These are phyloP conservation scores for Opisthocomus hoazin DNA, from an alignment of 2,113 vertebrate species.

Conservation along the genomic window DNA sequence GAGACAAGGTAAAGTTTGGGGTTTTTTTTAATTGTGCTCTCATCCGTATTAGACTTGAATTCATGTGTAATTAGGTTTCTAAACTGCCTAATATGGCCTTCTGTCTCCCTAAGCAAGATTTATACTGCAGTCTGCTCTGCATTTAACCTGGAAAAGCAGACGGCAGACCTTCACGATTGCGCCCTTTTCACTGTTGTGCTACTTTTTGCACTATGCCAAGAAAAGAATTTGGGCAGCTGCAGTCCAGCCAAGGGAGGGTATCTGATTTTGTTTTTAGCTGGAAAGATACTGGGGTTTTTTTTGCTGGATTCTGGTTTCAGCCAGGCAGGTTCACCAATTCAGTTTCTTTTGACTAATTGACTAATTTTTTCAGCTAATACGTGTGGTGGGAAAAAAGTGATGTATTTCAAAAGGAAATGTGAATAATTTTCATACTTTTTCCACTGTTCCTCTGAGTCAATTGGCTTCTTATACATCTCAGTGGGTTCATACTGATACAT, in stretches of 20 bases:
- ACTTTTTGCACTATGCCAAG: not conserved
- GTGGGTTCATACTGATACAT: not conserved
- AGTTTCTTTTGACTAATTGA: not conserved
- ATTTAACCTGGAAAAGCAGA: not conserved
- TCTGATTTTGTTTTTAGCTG: not conserved
- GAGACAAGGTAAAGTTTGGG: not conserved
- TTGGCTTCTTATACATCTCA: not conserved
- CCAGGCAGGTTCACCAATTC: not conserved
- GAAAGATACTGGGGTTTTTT: not conserved
- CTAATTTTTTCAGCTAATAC: not conserved
- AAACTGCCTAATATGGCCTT: not conserved
- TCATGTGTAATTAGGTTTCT: not conserved
- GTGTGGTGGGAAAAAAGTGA: not conserved
- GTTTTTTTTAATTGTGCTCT: not conserved
- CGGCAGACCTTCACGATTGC: fast-evolving
- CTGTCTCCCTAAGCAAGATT: not conserved
- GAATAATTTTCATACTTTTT: not conserved
- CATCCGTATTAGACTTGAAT: not conserved
- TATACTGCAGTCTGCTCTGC: not conserved
- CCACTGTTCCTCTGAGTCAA: not conserved
- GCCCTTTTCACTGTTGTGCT: not conserved
- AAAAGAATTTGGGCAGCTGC: not conserved
- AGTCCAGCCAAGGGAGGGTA: not conserved
- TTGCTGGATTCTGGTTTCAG: not conserved
- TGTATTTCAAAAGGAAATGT: not conserved